phyloP scores from a whole-genome alignment of 1,140 invertebrate species.

The Scylla paramamosain region DNA sequence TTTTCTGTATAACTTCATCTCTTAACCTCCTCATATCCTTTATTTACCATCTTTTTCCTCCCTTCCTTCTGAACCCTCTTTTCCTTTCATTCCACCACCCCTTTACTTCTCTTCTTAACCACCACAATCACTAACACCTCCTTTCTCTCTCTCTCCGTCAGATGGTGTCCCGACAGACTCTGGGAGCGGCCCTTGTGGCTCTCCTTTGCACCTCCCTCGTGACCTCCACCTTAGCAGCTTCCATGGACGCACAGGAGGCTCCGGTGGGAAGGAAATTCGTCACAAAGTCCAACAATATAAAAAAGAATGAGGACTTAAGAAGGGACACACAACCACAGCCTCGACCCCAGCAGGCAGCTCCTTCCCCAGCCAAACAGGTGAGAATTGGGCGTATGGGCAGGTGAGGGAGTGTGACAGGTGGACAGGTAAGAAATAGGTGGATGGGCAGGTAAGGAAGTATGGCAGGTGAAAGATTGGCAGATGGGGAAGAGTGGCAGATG shows the following conservation, averaged over 20 bases:
- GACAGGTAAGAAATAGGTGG: background rate
- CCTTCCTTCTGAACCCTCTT: no score
- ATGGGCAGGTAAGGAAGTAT: background rate
- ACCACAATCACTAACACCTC: background rate
- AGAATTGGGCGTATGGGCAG: background rate
- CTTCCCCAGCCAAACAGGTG: background rate
- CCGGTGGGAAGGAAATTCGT: conserved; percentile 88
- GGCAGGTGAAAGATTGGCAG: background rate
- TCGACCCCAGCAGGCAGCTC: conserved; percentile 25
- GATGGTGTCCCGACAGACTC: conserved; percentile 54
- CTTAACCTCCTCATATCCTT: no score
- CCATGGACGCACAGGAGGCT: conserved; percentile 68
- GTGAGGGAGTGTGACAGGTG: background rate
- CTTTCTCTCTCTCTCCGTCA: conserved; percentile 12
- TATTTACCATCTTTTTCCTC: no score
- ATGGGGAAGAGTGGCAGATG: background rate
- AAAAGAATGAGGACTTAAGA: conserved; percentile 83
- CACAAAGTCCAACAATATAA: conserved; percentile 91
- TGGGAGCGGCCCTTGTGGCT: conserved; percentile 46
- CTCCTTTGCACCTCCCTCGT: conserved; percentile 65
- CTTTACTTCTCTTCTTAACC: background rate
- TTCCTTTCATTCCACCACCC: background rate
- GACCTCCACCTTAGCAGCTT: conserved; percentile 62
- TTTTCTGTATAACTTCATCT: no score
- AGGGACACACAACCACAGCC: background rate